Percentiles rank a stretch among this genome's conserved stretches.
These are phyloP conservation scores for Parotia lawesii DNA, from an alignment of 2,113 vertebrate species.

Conservation along the genomic window DNA sequence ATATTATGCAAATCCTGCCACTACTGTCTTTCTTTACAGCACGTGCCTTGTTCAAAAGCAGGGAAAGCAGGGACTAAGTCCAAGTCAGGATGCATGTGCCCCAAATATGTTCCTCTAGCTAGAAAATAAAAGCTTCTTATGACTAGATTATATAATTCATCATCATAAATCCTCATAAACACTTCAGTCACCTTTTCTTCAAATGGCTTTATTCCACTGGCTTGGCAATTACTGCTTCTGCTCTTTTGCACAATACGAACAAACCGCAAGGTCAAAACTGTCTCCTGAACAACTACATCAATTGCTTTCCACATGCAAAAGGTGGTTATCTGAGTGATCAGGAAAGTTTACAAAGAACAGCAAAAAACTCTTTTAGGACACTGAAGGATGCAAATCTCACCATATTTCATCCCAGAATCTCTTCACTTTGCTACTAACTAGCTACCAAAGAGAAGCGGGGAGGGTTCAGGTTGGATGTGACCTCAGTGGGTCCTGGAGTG, in stretches of 20 bases:
- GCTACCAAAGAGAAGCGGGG: neutral
- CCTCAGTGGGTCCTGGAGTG: neutral
- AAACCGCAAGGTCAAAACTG: neutral
- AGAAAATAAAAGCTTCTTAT: neutral
- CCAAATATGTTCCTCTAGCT: neutral
- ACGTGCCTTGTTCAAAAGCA: neutral
- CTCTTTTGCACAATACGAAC: neutral
- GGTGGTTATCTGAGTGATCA: neutral
- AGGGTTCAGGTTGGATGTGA: neutral
- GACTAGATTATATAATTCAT: neutral
- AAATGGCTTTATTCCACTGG: neutral
- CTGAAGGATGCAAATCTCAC: neutral
- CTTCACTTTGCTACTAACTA: neutral
- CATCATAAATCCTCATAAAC: neutral
- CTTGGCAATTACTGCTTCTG: neutral
- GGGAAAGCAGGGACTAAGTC: neutral
- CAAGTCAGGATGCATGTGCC: neutral
- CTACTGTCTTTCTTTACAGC: neutral
- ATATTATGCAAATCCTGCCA: neutral
- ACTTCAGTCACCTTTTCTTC: neutral
- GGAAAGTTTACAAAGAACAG: neutral
- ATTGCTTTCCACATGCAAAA: neutral
- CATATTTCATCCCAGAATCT: neutral
- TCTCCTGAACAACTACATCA: neutral
- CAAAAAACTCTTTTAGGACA: neutral